These are phyloP conservation scores for Cybosia mesomella DNA, from an alignment of 2,888 invertebrate genomes.

Conservation along the genomic window DNA sequence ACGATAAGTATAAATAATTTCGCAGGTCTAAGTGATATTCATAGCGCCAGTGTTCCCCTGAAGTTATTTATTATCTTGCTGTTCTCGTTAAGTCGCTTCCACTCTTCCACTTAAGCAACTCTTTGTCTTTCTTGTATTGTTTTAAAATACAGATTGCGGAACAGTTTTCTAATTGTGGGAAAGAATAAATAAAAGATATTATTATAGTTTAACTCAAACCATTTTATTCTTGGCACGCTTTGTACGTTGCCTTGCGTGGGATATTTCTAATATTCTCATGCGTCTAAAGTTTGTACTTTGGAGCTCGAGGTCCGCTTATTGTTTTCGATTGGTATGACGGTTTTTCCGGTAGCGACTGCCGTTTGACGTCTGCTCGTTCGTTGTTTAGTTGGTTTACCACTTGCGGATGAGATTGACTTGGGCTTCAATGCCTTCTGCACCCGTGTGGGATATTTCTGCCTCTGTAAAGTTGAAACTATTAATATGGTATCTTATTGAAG, in stretches of 20 bases:
- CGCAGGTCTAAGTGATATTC: conserved; percentile 58
- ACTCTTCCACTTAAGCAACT: neutral
- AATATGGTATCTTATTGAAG: too few species aligned
- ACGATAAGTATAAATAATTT: conserved; percentile 35
- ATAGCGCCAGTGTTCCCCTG: conserved; percentile 37
- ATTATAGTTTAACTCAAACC: neutral
- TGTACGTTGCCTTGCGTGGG: neutral
- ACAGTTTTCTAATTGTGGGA: neutral
- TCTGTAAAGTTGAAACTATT: neutral
- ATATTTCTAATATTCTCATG: neutral
- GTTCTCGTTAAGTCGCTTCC: neutral
- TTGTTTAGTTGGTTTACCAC: too few species aligned
- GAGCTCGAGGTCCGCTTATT: too few species aligned
- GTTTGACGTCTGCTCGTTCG: too few species aligned
- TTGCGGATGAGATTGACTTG: too few species aligned
- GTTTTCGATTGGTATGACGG: too few species aligned
- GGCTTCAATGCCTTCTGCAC: too few species aligned
- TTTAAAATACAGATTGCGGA: neutral
- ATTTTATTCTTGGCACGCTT: neutral
- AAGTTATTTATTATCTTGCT: conserved; percentile 34
- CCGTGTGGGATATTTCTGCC: neutral
- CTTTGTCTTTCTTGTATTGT: neutral
- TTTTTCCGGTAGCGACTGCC: too few species aligned
- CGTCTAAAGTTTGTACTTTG: too few species aligned
- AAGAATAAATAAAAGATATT: neutral